A percentile compares a stretch with the other conserved stretches of the same genome.
Conservation (phyloP, 1,140 invertebrate species). For the Drosophila watanabei region DNA sequence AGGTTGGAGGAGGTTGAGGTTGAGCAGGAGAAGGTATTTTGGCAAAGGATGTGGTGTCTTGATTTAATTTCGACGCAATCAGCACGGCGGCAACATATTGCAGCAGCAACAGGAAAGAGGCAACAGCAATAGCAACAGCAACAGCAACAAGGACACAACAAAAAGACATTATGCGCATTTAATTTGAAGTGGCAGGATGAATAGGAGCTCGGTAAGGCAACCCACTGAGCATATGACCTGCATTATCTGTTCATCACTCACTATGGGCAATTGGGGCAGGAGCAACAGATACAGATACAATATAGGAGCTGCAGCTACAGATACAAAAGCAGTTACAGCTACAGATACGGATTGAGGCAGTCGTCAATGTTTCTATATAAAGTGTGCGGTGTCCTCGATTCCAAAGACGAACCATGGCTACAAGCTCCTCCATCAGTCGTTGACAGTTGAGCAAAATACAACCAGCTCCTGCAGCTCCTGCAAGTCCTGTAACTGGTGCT, state of each 20-base stretch:
- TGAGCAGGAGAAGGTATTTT: conserved; percentile 2
- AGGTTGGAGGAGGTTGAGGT: too few species aligned
- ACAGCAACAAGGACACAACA: conserved; percentile 31
- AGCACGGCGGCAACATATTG: conserved; percentile 29
- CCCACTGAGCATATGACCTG: conserved; percentile 51
- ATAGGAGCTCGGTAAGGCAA: conserved; percentile 27
- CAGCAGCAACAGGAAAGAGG: conserved; percentile 15
- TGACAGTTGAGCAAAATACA: conserved; percentile 7
- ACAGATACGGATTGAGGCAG: not conserved
- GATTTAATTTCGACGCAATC: conserved; percentile 69
- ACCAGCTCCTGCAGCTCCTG: not conserved
- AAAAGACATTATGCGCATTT: conserved; percentile 52
- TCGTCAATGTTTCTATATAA: conserved; percentile 4
- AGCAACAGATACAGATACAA: conserved; percentile 2
- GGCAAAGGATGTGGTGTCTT: conserved; percentile 35
- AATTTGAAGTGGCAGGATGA: conserved; percentile 33
- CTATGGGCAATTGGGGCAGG: conserved; percentile 7
- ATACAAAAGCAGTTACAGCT: not conserved
- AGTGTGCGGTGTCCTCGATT: conserved; percentile 4
- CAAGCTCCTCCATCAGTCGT: conserved; percentile 2
- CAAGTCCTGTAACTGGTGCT: not conserved
- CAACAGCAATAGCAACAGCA: conserved; percentile 10
- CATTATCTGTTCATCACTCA: conserved; percentile 43
- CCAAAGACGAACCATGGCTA: conserved; percentile 4
- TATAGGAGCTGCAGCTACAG: not conserved